Percentiles rank a stretch among this genome's conserved stretches.
phyloP scores from a whole-genome alignment of 2,888 invertebrate genomes.

The Philereme vetulata region DNA sequence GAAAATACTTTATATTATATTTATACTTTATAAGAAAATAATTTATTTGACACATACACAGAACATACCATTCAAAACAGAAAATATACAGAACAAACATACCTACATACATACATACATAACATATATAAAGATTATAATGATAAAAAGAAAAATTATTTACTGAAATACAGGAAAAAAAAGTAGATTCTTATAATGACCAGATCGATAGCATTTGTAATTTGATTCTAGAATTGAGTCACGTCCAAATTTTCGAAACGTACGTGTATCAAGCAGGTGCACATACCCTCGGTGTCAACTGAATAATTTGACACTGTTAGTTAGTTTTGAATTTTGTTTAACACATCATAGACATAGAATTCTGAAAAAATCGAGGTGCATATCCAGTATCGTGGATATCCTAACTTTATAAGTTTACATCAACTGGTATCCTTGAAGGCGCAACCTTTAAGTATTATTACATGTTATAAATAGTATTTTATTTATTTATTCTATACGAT shows the following conservation, averaged over 20 bases:
- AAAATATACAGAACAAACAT: too few relatives aligned
- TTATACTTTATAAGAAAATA: too few relatives aligned
- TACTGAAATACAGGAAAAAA: too few relatives aligned
- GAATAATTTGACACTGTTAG: conserved; percentile 16
- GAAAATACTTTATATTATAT: too few relatives aligned
- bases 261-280: conserved; percentile 52
- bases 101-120: too few relatives aligned
- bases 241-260: conserved; percentile 49
- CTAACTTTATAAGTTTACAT: background rate
- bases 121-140: too few relatives aligned
- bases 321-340: background rate
- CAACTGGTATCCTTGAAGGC: background rate
- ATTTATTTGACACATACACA: too few relatives aligned
- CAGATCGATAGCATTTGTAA: conserved; percentile 39
- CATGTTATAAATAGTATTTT: conserved; percentile 10
- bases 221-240: conserved; percentile 53
- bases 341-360: background rate
- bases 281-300: conserved; percentile 35
- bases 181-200: background rate
- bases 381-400: background rate
- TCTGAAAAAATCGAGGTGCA: background rate
- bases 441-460: conserved; percentile 10
- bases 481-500: conserved; percentile 11
- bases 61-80: too few relatives aligned
- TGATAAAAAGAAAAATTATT: too few relatives aligned